phyloP scores from a whole-genome alignment of 2,797 vertebrate genomes.

The Morus bassanus region DNA sequence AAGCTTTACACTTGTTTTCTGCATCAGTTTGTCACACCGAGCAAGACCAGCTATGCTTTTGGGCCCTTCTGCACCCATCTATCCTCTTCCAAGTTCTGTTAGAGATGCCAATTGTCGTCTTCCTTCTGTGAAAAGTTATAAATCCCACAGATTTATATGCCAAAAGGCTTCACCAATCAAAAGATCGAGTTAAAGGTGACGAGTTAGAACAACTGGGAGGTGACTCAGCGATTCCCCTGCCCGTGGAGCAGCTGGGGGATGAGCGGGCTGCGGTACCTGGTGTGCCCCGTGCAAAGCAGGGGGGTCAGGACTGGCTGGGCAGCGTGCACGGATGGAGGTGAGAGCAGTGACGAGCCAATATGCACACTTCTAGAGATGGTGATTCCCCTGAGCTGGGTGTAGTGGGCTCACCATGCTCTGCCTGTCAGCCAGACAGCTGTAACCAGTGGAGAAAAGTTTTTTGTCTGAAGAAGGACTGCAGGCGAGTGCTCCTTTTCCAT shows the following conservation, averaged over 20 bases:
- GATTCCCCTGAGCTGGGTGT: neutral
- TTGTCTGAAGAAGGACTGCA: neutral
- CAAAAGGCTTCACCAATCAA: neutral
- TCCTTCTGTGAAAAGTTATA: neutral
- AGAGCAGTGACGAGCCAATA: neutral
- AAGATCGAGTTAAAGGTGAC: neutral
- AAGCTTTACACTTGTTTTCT: fast-evolving
- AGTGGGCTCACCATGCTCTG: neutral
- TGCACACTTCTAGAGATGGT: fast-evolving
- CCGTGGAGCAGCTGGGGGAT: fast-evolving
- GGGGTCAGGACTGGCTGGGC: neutral
- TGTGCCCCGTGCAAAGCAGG: neutral
- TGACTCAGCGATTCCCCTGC: fast-evolving
- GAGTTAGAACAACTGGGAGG: neutral
- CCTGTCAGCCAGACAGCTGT: neutral
- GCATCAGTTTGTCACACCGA: fast-evolving
- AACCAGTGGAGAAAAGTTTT: neutral
- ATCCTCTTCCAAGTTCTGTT: neutral
- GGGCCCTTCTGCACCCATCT: neutral
- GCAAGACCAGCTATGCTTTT: neutral
- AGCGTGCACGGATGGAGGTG: fast-evolving
- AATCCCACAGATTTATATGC: neutral
- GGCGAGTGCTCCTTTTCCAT: neutral
- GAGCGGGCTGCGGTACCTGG: neutral
- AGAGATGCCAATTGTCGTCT: neutral